A percentile compares a stretch with the other conserved stretches of the same genome.
phyloP scores from a whole-genome alignment of 2,797 vertebrate species.

The Euphonia xanthogaster region DNA sequence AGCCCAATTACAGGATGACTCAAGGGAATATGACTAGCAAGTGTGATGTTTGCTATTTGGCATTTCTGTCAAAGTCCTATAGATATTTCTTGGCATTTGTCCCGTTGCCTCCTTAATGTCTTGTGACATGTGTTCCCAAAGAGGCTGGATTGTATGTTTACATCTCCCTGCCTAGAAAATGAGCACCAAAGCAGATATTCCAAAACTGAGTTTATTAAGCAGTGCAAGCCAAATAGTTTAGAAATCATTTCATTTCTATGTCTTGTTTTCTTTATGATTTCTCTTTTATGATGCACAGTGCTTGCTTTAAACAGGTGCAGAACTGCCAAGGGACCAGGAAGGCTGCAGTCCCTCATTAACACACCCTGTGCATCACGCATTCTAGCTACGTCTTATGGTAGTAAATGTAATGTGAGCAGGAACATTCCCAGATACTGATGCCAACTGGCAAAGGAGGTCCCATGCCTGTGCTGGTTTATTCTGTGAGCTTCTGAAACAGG shows the following conservation, averaged over 20 bases:
- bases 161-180: background rate
- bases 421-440: background rate
- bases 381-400: background rate
- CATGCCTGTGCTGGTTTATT: background rate
- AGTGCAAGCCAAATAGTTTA: background rate
- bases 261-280: background rate
- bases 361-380: background rate
- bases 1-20: background rate
- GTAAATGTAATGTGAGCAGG: background rate
- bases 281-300: background rate
- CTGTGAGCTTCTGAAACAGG: background rate
- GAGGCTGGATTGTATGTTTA: conserved; percentile 5
- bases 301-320: conserved; percentile 8
- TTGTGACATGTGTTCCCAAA: background rate
- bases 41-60: conserved; percentile 19
- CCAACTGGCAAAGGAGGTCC: conserved; percentile 13
- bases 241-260: background rate
- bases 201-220: background rate
- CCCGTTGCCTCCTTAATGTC: background rate
- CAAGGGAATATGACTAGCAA: background rate
- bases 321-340: background rate
- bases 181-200: conserved; percentile 2
- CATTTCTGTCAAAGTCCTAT: conserved; percentile 1
- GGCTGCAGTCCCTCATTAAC: background rate
- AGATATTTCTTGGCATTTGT: conserved; percentile 28